phyloP scores from a whole-genome alignment of 2,797 vertebrate species.

The Melanogrammus aeglefinus region DNA sequence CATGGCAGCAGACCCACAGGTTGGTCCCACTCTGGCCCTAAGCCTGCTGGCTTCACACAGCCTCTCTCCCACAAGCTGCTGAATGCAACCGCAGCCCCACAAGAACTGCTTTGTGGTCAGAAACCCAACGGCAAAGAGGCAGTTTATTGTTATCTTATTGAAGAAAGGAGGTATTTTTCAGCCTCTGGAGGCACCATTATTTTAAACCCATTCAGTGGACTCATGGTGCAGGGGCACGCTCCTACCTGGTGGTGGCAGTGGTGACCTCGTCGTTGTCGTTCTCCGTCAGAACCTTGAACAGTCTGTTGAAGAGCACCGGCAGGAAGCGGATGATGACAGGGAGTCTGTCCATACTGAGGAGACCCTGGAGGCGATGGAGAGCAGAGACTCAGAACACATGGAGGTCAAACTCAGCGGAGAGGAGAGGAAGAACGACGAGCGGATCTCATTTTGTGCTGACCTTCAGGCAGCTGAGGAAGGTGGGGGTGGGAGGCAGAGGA shows the following conservation, averaged over 20 bases:
- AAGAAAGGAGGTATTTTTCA: not conserved
- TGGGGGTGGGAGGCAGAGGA: slow-evolving; percentile 87
- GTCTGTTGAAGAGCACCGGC: slow-evolving; percentile 93
- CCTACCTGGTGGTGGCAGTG: slow-evolving; percentile 87
- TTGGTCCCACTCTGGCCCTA: not conserved
- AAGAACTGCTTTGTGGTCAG: not conserved
- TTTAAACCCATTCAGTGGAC: not conserved
- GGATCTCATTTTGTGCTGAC: slow-evolving; percentile 67
- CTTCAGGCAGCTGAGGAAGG: slow-evolving; percentile 89
- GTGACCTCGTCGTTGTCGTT: slow-evolving; percentile 88
- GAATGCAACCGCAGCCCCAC: not conserved
- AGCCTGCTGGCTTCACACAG: slow-evolving; percentile 3
- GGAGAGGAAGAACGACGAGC: slow-evolving; percentile 11
- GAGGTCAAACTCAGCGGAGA: not conserved
- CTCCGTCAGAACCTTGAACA: slow-evolving; percentile 91
- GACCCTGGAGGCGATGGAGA: slow-evolving; percentile 74
- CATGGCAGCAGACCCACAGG: slow-evolving; percentile 2
- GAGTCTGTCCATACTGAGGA: slow-evolving; percentile 93
- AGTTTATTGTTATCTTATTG: not conserved
- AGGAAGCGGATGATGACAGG: slow-evolving; percentile 92
- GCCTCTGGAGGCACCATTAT: not conserved
- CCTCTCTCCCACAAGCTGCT: not conserved
- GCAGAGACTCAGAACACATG: not conserved
- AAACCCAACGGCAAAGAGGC: not conserved
- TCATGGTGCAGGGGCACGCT: slow-evolving; percentile 25